These are phyloP conservation scores for Poeciliopsis paucimaculata DNA, from an alignment of 2,797 vertebrate genomes.

Conservation along the genomic window DNA sequence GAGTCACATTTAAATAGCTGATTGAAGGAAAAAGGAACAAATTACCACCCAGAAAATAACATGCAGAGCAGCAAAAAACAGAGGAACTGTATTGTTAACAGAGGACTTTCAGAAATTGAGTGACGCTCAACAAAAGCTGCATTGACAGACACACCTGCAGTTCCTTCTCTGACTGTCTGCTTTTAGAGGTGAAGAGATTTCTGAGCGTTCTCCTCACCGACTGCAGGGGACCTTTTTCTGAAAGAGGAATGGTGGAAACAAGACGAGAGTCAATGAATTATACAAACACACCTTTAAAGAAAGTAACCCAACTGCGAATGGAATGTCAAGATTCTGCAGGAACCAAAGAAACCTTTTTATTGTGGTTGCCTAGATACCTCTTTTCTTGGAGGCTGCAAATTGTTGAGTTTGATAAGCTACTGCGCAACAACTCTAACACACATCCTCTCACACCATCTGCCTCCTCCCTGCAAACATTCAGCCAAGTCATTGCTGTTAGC, in stretches of 20 bases:
- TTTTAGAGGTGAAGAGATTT: slow-evolving; percentile 69
- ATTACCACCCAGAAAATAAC: slow-evolving; percentile 1
- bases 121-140: neutral
- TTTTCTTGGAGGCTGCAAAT: slow-evolving; percentile 28
- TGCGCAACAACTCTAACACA: slow-evolving; percentile 8
- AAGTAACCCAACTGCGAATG: slow-evolving; percentile 21
- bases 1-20: slow-evolving; percentile 11
- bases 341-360: neutral
- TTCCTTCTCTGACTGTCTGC: slow-evolving; percentile 52
- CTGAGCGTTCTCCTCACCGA: slow-evolving; percentile 71
- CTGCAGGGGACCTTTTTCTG: slow-evolving; percentile 72
- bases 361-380: slow-evolving; percentile 63
- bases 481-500: slow-evolving; percentile 27
- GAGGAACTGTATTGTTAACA: neutral
- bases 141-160: slow-evolving; percentile 63
- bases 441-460: slow-evolving; percentile 48
- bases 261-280: slow-evolving; percentile 34
- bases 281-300: slow-evolving; percentile 24
- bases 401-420: slow-evolving; percentile 18
- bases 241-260: slow-evolving; percentile 8
- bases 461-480: slow-evolving; percentile 8
- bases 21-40: slow-evolving; percentile 1
- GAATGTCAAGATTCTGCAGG: slow-evolving; percentile 7
- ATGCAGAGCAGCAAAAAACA: neutral
- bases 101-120: neutral